Percentiles rank a stretch among this genome's conserved stretches.
Conservation (phyloP, 2,888 invertebrate genomes). For the Euclidia mi region DNA sequence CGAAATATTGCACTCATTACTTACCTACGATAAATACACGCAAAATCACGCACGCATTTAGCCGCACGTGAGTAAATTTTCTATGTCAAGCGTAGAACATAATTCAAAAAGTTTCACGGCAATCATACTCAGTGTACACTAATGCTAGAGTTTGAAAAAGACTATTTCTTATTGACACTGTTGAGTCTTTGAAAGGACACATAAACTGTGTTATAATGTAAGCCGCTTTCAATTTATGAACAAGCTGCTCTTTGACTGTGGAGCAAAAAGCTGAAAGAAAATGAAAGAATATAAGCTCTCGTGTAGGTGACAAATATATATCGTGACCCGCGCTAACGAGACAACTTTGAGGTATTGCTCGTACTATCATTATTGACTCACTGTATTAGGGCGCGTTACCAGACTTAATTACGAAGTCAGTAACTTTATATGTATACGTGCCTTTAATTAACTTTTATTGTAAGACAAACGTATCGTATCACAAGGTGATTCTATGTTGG, state of each 20-base stretch:
- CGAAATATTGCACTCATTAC: conserved; percentile 70
- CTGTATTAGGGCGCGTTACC: conserved; percentile 48
- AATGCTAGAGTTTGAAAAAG: conserved; percentile 33
- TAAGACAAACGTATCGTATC: no score
- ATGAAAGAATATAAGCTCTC: conserved; percentile 48
- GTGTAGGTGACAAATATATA: conserved; percentile 61
- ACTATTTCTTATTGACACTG: conserved; percentile 30
- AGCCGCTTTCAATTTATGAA: conserved; percentile 70
- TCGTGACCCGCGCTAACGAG: conserved; percentile 67
- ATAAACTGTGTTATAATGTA: conserved; percentile 56
- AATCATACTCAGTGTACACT: conserved; percentile 34
- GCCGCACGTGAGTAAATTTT: conserved; percentile 46
- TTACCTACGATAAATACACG: conserved; percentile 65
- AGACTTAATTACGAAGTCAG: conserved; percentile 60
- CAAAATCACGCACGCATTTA: conserved; percentile 61
- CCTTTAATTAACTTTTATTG: no score
- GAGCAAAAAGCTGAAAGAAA: conserved; percentile 50
- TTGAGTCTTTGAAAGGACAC: conserved; percentile 31
- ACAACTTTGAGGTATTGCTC: conserved; percentile 62
- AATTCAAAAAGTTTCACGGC: conserved; percentile 39
- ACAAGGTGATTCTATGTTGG: no score
- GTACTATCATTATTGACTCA: conserved; percentile 45
- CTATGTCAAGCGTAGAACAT: conserved; percentile 34
- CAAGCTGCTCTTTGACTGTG: conserved; percentile 46
- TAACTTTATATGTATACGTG: conserved; percentile 51